These are phyloP conservation scores for Lethocerus indicus DNA, from an alignment of 1,140 invertebrate genomes.

Conservation along the genomic window DNA sequence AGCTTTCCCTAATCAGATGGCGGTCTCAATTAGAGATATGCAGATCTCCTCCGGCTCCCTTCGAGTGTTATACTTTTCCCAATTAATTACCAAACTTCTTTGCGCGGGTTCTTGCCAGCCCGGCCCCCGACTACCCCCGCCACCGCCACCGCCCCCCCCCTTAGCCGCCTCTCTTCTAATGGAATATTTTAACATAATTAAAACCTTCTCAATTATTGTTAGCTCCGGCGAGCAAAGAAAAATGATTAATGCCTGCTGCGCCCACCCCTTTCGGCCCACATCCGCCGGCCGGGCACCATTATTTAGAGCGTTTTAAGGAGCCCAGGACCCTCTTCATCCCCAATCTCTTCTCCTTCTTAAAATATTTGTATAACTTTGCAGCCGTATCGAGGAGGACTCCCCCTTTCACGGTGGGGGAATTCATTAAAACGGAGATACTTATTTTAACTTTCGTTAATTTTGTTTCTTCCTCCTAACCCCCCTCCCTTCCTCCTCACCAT, in stretches of 20 bases:
- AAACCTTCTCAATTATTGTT: constrained; percentile 15
- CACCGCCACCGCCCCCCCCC: constrained; percentile 1
- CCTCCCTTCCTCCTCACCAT: no score
- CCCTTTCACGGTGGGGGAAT: background rate
- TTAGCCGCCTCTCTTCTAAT: constrained; percentile 7
- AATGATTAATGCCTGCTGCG: constrained; percentile 15
- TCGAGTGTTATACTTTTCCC: constrained; percentile 13
- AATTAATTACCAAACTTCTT: constrained; percentile 16
- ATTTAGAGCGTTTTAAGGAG: constrained; percentile 7
- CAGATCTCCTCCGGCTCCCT: constrained; percentile 8
- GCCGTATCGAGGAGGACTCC: background rate
- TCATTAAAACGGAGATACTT: background rate
- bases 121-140: no score
- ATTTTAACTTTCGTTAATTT: background rate
- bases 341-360: constrained; percentile 12
- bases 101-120: constrained; percentile 6
- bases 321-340: no score
- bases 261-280: no score
- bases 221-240: constrained; percentile 11
- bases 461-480: no score
- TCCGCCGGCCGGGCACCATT: background rate
- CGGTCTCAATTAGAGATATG: constrained; percentile 14
- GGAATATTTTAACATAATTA: constrained; percentile 16
- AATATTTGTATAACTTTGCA: constrained; percentile 8
- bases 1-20: no score